Evolutionary conservation across 2,888 invertebrate species (phyloP), one percentile per base, ranked within the genome.

Genomic region (Eupithecia dodoneata): DNA sequence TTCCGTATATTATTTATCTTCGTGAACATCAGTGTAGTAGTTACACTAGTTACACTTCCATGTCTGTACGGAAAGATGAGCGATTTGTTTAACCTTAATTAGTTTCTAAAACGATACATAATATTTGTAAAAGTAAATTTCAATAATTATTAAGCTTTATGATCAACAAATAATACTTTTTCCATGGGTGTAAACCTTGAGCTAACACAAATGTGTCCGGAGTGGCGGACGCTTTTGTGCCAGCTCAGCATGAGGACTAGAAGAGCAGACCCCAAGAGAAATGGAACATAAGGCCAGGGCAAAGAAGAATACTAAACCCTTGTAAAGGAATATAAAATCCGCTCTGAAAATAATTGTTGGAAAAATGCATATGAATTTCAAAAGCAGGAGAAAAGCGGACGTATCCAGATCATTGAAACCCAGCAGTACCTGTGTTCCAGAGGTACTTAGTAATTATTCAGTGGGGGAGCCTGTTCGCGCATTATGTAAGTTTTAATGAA

Each of bases 401-500:
- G 9, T 69, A 59, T 69, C 72, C 75, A 59, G 74, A 79, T 72
- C 78, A 76, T 70, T 76, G 76, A 72, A 74, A 76, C 65, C 47
- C 49, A 45, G 74, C 59, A 41, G 77, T 70, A 77, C 74, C 78
- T 75, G 74, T 71, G 71, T 71, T 75, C 49, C 49, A 78, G 77
- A 84, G 85, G 86, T 86, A 86, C 87, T 85, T 85, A 84, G 85
- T 85, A 88, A 90, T 89, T 90, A 90, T 89, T 89, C 89, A 87
- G 80, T 75, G 74, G 77, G 85, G 85, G 81, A 87, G 66, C 84
- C 83, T 81, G 85, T 83, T 84, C 84, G 81, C 81, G 87, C 86
- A 87, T 89, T 88, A 89, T 88, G 89, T 88, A 88, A 89, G 89
- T 90, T 89, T 88, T 90, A 90, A 90, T 90, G 89, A 90, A 90